These are phyloP conservation scores for Silurus meridionalis DNA, from an alignment of 2,113 vertebrate species.

Conservation along the genomic window DNA sequence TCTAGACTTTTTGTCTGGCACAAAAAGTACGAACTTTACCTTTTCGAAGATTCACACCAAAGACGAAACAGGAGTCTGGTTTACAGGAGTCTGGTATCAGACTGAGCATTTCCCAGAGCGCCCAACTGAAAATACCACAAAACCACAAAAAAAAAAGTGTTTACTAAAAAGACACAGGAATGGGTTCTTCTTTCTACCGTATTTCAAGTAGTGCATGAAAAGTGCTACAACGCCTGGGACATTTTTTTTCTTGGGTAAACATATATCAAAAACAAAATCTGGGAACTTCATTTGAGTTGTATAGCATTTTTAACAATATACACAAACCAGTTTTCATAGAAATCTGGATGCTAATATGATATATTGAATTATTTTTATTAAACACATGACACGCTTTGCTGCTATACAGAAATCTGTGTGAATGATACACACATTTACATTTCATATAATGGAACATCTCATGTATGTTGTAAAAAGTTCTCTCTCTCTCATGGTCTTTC, in stretches of 20 bases:
- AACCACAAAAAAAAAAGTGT: neutral
- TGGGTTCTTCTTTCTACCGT: neutral
- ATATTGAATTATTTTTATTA: neutral
- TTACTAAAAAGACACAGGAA: neutral
- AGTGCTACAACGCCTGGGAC: neutral
- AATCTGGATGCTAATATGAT: neutral
- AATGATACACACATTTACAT: neutral
- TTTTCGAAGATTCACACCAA: neutral
- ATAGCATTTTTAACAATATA: neutral
- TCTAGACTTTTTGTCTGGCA: neutral
- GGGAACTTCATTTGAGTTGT: neutral
- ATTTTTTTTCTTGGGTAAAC: neutral
- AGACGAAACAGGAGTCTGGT: neutral
- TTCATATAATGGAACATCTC: too few relatives aligned
- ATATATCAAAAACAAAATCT: neutral
- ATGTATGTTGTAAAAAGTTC: too few relatives aligned
- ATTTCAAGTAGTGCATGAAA: neutral
- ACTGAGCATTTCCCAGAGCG: neutral
- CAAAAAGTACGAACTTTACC: neutral
- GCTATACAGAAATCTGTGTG: neutral
- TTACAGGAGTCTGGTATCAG: neutral
- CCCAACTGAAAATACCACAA: neutral
- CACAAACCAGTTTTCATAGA: neutral
- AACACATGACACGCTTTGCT: neutral
- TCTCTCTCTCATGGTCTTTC: too few relatives aligned